A percentile compares a stretch with the other conserved stretches of the same genome.
These are phyloP conservation scores for Psettodes erumei DNA, from an alignment of 2,113 vertebrate species.

Conservation along the genomic window DNA sequence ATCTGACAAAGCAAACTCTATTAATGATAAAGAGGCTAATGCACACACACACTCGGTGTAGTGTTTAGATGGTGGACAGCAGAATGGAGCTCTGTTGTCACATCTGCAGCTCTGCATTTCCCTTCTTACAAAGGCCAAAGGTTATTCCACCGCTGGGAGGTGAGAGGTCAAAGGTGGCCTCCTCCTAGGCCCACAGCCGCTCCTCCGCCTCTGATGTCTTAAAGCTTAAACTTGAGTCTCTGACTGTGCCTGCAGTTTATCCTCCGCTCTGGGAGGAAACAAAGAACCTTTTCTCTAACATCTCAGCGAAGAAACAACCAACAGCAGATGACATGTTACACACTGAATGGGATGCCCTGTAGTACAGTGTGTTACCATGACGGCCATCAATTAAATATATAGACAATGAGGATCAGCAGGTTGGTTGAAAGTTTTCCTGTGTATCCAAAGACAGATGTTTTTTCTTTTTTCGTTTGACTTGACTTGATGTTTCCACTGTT, in stretches of 20 bases:
- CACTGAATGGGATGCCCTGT: neutral
- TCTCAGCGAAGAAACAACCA: neutral
- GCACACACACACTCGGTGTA: neutral
- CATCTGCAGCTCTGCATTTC: constrained; percentile 71
- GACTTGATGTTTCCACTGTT: neutral
- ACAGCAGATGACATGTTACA: neutral
- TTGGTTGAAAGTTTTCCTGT: neutral
- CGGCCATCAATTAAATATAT: neutral
- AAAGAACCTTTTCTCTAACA: constrained; percentile 17
- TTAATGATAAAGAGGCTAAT: constrained; percentile 65
- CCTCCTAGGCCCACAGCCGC: neutral
- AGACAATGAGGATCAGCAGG: neutral
- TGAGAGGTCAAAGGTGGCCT: constrained; percentile 46
- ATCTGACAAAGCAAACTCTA: constrained; percentile 67
- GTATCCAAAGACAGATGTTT: neutral
- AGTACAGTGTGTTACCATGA: neutral
- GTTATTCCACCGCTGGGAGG: constrained; percentile 67
- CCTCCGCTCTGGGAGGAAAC: constrained; percentile 22
- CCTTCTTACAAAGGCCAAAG: constrained; percentile 34
- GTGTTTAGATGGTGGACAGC: constrained; percentile 62
- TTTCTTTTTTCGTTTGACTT: neutral
- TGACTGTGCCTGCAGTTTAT: constrained; percentile 11
- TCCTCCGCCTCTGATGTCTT: constrained; percentile 33
- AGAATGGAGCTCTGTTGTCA: constrained; percentile 73
- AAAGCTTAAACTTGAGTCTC: constrained; percentile 33